A percentile compares a stretch with the other conserved stretches of the same genome.
Conservation (phyloP, 2,113 vertebrate genomes). For the Cyanoderma ruficeps region DNA sequence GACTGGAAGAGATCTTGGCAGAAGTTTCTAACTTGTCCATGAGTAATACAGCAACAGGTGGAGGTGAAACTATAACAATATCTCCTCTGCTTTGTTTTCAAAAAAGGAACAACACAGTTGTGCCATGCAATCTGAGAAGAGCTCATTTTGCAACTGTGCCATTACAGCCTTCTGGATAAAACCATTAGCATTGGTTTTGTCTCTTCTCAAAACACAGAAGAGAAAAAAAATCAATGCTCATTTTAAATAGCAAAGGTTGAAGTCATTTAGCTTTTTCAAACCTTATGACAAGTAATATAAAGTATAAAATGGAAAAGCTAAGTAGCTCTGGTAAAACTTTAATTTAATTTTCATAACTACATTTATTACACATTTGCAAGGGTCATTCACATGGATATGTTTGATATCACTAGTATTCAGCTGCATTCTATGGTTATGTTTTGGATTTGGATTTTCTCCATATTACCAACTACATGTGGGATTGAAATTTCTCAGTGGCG, state of each 20-base stretch:
- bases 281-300: background rate
- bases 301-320: background rate
- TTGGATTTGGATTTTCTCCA: background rate
- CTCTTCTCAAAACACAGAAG: background rate
- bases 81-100: background rate
- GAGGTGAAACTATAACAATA: background rate
- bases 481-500: background rate
- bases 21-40: background rate
- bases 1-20: background rate
- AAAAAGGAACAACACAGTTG: background rate
- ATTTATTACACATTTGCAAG: background rate
- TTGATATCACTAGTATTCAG: background rate
- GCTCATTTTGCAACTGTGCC: background rate
- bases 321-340: background rate
- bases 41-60: conserved; percentile 11
- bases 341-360: background rate
- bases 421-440: background rate
- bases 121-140: background rate
- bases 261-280: background rate
- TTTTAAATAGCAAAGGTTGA: conserved; percentile 5
- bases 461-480: background rate
- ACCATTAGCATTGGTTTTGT: background rate
- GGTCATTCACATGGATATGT: background rate
- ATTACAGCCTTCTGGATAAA: background rate
- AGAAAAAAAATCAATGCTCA: background rate